Percentiles rank a stretch among this genome's conserved stretches.
Evolutionary conservation across 2,888 invertebrate species (phyloP).

Genomic region (Odiellus spinosus): DNA sequence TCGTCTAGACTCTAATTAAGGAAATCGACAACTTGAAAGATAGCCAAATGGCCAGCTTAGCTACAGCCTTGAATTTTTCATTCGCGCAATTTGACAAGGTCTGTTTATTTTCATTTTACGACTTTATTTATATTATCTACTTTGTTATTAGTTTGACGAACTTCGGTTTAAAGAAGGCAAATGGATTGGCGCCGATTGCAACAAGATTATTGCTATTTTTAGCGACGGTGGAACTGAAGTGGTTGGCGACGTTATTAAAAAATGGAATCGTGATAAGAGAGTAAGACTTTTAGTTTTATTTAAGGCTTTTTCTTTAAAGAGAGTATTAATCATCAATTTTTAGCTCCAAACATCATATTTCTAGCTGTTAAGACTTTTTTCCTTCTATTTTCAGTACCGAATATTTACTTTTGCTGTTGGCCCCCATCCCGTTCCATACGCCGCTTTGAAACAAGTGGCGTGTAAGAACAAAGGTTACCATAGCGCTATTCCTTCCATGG

Average conservation of each 20-base stretch:
- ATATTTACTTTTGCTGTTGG: conserved; percentile 37
- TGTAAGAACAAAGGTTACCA: conserved; percentile 36
- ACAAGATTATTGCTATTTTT: conserved; percentile 38
- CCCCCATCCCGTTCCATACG: conserved; percentile 33
- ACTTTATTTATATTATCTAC: too few relatives aligned
- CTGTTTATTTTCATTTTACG: conserved; percentile 2
- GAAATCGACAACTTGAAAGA: conserved; percentile 30
- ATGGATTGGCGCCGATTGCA: conserved; percentile 34
- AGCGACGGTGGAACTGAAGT: conserved; percentile 40
- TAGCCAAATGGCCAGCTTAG: conserved; percentile 31
- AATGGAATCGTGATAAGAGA: conserved; percentile 26
- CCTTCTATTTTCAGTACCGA: conserved; percentile 30
- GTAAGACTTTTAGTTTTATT: conserved; percentile 4
- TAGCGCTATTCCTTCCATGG: conserved; percentile 33
- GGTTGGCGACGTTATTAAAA: conserved; percentile 33
- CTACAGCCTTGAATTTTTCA: conserved; percentile 32
- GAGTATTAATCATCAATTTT: too few relatives aligned
- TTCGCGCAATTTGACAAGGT: conserved; percentile 33
- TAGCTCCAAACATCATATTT: too few relatives aligned
- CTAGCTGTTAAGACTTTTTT: too few relatives aligned
- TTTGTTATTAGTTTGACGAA: conserved; percentile 9
- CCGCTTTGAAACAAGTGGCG: conserved; percentile 33
- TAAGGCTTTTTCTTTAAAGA: background rate
- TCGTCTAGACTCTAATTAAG: conserved; percentile 24
- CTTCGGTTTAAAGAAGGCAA: conserved; percentile 20